Evolutionary conservation across 2,113 vertebrate species (phyloP), one percentile per base, ranked within the genome.

Genomic region (Trachemys scripta): DNA sequence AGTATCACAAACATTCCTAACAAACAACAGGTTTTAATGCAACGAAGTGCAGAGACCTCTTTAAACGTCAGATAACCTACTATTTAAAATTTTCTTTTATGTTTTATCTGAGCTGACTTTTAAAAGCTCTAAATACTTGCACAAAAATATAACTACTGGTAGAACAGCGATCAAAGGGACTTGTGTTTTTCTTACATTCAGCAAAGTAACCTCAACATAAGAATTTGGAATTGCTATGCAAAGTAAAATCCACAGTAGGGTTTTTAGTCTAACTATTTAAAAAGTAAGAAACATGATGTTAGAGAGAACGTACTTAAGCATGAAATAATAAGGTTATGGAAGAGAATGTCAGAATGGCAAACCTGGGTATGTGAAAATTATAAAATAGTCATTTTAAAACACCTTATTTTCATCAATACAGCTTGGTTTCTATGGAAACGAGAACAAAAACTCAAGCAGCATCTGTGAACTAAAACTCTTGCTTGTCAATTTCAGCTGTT

Each of bases 391-490:
- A 93, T 97, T 84, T 79, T 79, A 93, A 69, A 96, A 35, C 87
- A 95, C 85, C 80, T 94, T 87, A 69, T 82, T 80, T 59, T 93
- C 84, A 86, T 88, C 95, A 85, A 47, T 4, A 54, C 3, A 17
- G 62, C 72, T 88, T 56, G 4, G 97, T 98, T 98, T 53, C 98
- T 72, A 96, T 98, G 96, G 98, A 90, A 97, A 98, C 97, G 76
- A 59, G 84, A 93, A 85, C 47, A 29, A 89, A 96, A 31, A 85
- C 84, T 96, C 72, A 78, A 76, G 76, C 89, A 95, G 56, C 62
- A 90, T n/a, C 91, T 54, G 5, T 56, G 88, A 92, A 82, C 92
- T 84, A 29, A 29, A 88, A 80, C 7, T 83, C 50, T 3, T 62
- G 6, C 54, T 3, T 11, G 10, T 47, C 19, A 93, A 0, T 47